Evolutionary conservation across 2,113 vertebrate species (phyloP), one percentile per base, ranked within the genome.

Genomic region (Poeciliopsis prolifica): DNA sequence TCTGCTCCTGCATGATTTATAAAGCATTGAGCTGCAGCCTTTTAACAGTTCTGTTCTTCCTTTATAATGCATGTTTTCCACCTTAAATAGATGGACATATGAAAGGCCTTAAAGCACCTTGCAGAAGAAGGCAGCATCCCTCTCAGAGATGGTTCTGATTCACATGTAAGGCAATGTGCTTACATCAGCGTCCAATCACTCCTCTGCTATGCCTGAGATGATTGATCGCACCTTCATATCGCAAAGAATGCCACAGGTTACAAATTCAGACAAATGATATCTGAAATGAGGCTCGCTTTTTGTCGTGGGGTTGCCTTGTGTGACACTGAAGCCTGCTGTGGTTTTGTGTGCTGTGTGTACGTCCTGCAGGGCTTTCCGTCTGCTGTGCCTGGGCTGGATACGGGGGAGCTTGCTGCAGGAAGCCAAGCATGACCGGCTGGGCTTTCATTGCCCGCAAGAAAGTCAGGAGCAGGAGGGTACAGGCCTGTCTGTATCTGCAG

Each of bases 351-450:
- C 24, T 64, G 74, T 64, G 73, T 58, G 73, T 63, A 22, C 37
- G 70, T 90, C 87, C 88, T 88, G 89, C 83, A 64, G 90, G 75
- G 86, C 80, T 66, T 81, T 74, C 86, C 81, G 72, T 90, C 87
- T 91, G 90, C 80, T 89, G 79, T 65, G 82, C 87, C 83, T 72
- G 77, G 78, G 78, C 88, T 81, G 84, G 86, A 75, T 79, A 83
- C 1, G n/a, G 71, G 71, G 69, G 82, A 70, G 76, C 76, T 81
- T 63, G 65, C 82, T 78, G 87, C 77, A 77, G 77, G 48, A 79
- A 82, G 75, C 78, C 86, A 77, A 89, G 85, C 91, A 65, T 91
- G 87, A 91, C 92, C 88, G 75, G 82, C 81, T 83, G 87, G 85
- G 85, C 76, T 87, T 77, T 77, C 72, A 75, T 44, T 75, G 73